A percentile compares a stretch with the other conserved stretches of the same genome.
Conservation (phyloP, 1,140 invertebrate genomes). For the Drosophila repleta region DNA sequence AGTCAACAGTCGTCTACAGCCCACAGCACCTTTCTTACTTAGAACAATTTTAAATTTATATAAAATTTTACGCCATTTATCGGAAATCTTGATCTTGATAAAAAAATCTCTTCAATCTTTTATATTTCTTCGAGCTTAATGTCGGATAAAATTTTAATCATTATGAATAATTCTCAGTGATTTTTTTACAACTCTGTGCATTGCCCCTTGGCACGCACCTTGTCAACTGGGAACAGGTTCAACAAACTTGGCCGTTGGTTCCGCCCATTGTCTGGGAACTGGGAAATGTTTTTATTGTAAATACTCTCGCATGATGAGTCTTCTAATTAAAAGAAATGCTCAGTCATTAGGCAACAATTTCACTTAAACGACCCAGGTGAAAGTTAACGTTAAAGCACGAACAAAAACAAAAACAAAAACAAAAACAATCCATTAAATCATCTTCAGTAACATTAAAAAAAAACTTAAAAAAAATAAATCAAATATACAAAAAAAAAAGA, state of each 20-base stretch:
- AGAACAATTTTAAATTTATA: too few relatives aligned
- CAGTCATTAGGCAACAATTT: slow-evolving; percentile 77
- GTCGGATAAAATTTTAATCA: slow-evolving; percentile 51
- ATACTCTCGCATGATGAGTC: slow-evolving; percentile 55
- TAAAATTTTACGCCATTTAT: slow-evolving; percentile 5
- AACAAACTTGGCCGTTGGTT: slow-evolving; percentile 50
- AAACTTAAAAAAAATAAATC: slow-evolving; percentile 59
- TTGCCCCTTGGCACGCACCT: slow-evolving; percentile 42
- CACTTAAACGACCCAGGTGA: slow-evolving; percentile 68
- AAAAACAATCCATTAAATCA: slow-evolving; percentile 55
- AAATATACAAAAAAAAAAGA: slow-evolving; percentile 22
- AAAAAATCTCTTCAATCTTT: slow-evolving; percentile 37
- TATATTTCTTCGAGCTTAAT: slow-evolving; percentile 35
- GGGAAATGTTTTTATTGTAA: slow-evolving; percentile 29
- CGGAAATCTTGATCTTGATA: slow-evolving; percentile 15
- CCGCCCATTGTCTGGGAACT: slow-evolving; percentile 40
- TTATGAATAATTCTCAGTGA: slow-evolving; percentile 10
- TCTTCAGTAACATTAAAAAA: slow-evolving; percentile 48
- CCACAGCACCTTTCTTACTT: too few relatives aligned
- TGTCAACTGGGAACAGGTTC: slow-evolving; percentile 45
- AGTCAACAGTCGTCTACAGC: too few relatives aligned
- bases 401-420: slow-evolving; percentile 34
- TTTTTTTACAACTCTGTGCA: slow-evolving; percentile 6
- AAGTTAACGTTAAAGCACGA: slow-evolving; percentile 45
- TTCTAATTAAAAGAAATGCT: slow-evolving; percentile 76